Evolutionary conservation across 1,140 invertebrate genomes (phyloP).

Genomic region (Cherax destructor): DNA sequence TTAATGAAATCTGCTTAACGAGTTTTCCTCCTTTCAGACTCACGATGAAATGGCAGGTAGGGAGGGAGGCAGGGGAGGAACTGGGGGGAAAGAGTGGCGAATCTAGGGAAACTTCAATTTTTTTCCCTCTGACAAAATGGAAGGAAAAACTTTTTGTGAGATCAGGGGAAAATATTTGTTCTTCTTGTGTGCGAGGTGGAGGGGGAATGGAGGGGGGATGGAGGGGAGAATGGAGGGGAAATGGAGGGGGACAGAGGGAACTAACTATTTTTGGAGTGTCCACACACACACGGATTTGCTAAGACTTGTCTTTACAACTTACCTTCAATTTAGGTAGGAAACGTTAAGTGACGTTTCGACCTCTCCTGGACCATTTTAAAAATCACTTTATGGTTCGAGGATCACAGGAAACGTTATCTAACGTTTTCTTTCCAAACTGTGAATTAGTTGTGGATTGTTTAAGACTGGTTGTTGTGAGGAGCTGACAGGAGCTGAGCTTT

Average conservation of each 20-base stretch:
- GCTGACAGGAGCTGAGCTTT: too few relatives aligned
- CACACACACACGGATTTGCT: too few relatives aligned
- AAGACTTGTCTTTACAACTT: too few relatives aligned
- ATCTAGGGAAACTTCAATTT: constrained; percentile 66
- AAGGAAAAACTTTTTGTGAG: constrained; percentile 54
- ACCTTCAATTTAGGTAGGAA: too few relatives aligned
- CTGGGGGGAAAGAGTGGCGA: constrained; percentile 5
- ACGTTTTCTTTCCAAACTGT: too few relatives aligned
- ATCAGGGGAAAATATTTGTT: constrained; percentile 43
- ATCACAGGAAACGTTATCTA: too few relatives aligned
- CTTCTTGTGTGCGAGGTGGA: constrained; percentile 26
- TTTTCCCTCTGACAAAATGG: constrained; percentile 58
- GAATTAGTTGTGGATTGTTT: too few relatives aligned
- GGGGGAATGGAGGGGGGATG: background rate
- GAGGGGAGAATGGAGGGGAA: background rate
- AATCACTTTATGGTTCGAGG: too few relatives aligned
- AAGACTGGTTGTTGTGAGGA: too few relatives aligned
- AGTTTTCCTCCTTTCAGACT: constrained; percentile 66
- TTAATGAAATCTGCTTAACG: constrained; percentile 72
- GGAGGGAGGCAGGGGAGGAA: constrained; percentile 4
- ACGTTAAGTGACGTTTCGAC: too few relatives aligned
- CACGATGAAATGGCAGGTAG: constrained; percentile 50
- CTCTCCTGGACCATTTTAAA: too few relatives aligned
- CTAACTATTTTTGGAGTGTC: background rate
- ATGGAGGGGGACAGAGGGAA: background rate